Conservation (phyloP, 2,113 vertebrate species). For the Passer montanus region DNA sequence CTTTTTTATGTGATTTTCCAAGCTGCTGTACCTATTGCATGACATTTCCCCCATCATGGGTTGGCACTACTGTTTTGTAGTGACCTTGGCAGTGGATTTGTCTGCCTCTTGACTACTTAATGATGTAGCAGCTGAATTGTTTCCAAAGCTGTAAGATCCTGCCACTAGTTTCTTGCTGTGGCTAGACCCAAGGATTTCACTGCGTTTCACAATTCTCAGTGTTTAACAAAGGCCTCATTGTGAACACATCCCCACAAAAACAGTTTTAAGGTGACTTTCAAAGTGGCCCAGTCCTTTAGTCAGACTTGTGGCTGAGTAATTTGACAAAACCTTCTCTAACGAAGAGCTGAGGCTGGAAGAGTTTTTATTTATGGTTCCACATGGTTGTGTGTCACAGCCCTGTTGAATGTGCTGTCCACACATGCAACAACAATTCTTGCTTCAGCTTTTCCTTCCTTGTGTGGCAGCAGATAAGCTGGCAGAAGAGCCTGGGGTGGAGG, state of each 20-base stretch:
- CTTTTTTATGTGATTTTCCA: slow-evolving; percentile 1
- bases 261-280: background rate
- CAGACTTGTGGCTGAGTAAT: background rate
- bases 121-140: background rate
- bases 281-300: background rate
- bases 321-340: background rate
- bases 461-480: background rate
- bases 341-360: background rate
- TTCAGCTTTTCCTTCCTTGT: background rate
- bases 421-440: background rate
- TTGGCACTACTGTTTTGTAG: background rate
- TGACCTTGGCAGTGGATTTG: background rate
- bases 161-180: background rate
- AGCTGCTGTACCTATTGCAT: background rate
- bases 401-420: background rate
- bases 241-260: background rate
- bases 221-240: background rate
- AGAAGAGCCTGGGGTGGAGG: background rate
- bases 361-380: background rate
- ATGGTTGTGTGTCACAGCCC: background rate
- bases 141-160: background rate
- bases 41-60: background rate
- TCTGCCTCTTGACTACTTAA: background rate
- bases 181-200: background rate
- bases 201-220: background rate